A percentile compares a stretch with the other conserved stretches of the same genome.
Conservation (phyloP, 2,797 vertebrate species). For the Helostoma temminkii region DNA sequence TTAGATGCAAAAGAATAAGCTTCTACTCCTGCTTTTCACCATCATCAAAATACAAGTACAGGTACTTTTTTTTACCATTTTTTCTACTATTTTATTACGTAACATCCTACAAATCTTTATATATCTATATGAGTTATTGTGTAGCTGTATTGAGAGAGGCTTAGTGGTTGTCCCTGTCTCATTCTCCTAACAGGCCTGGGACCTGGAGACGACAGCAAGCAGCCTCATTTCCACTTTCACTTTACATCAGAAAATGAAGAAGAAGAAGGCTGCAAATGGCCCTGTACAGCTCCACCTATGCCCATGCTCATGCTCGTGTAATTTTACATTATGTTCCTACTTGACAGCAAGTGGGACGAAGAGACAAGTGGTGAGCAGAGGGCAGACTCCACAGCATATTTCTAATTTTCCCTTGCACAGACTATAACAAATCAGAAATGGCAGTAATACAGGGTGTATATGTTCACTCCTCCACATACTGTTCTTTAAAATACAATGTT, state of each 20-base stretch:
- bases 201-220: conserved; percentile 12
- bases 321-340: conserved; percentile 17
- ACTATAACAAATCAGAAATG: conserved; percentile 47
- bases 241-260: conserved; percentile 19
- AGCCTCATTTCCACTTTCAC: conserved; percentile 36
- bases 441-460: conserved; percentile 10
- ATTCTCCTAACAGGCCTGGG: conserved; percentile 39
- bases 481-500: conserved; percentile 11
- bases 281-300: not conserved
- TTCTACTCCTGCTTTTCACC: not conserved
- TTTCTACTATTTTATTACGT: conserved; percentile 5
- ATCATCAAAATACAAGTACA: too few species aligned
- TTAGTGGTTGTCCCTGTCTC: conserved; percentile 3
- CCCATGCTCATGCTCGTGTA: conserved; percentile 23
- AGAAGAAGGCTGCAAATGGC: conserved; percentile 8
- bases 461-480: conserved; percentile 32
- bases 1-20: not conserved
- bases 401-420: conserved; percentile 21
- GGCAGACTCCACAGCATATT: conserved; percentile 37
- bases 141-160: not conserved
- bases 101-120: not conserved
- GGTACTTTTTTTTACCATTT: too few species aligned
- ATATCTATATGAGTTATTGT: conserved; percentile 20
- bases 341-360: conserved; percentile 24
- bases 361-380: conserved; percentile 17